Evolutionary conservation across 2,888 invertebrate species (phyloP).

Genomic region (Alloscopus bannaensis): DNA sequence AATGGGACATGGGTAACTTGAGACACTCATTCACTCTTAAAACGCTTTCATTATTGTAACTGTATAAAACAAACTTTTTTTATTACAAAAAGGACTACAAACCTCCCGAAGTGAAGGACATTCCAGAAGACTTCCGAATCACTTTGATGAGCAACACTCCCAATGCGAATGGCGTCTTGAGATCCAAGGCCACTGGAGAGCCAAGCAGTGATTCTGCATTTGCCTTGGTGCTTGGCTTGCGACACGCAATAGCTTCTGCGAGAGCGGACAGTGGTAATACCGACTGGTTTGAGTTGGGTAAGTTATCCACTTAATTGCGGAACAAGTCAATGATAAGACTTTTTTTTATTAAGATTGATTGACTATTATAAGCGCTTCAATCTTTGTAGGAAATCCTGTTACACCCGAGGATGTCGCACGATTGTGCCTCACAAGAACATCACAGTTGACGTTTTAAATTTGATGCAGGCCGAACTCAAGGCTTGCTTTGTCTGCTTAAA

Average conservation of each 20-base stretch:
- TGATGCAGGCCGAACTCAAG: too few species aligned
- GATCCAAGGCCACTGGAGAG: conserved; percentile 77
- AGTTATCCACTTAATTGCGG: neutral
- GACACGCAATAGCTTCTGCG: conserved; percentile 83
- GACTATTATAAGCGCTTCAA: neutral
- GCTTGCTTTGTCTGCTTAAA: too few species aligned
- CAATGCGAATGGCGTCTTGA: conserved; percentile 64
- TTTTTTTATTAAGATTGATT: neutral
- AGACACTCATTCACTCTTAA: neutral
- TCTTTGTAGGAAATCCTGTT: conserved; percentile 49
- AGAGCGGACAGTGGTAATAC: conserved; percentile 81
- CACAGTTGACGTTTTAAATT: neutral
- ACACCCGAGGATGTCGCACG: conserved; percentile 62
- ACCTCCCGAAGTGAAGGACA: conserved; percentile 85
- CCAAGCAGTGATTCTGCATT: conserved; percentile 78
- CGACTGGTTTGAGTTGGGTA: conserved; percentile 80
- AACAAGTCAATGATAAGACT: neutral
- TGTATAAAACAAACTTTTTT: too few species aligned
- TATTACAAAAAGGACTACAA: conserved; percentile 84
- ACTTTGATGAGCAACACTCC: conserved; percentile 65
- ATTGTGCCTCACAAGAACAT: conserved; percentile 21
- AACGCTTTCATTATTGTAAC: too few species aligned
- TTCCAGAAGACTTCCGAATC: conserved; percentile 83
- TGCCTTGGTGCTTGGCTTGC: conserved; percentile 80
- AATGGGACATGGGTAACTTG: conserved; percentile 75